Evolutionary conservation across 2,113 vertebrate species (phyloP), one percentile per base, ranked within the genome.

Genomic region (Dromaius novaehollandiae): DNA sequence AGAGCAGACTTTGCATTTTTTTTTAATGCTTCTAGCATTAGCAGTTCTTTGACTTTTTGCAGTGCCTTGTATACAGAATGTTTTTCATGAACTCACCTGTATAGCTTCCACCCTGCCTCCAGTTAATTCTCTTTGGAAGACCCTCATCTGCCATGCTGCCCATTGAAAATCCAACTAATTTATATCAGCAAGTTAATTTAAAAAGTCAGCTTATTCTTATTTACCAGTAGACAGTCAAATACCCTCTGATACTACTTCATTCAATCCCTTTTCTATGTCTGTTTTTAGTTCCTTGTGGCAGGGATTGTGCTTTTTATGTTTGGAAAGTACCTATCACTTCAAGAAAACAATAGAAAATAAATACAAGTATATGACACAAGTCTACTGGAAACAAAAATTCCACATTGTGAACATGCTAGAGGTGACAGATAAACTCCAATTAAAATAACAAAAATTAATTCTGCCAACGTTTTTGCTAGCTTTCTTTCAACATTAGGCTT

Each of bases 181-280:
- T 96, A 95, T 85, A 80, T 61, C 95, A 89, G 95, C 88, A 96
- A 95, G 90, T 83, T 95, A 95, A 96, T 96, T 95, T 80, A 91
- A 96, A 73, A 55, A 68, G 65, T 42, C 77, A 90, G 73, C 63
- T 93, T 92, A 79, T 87, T 94, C 73, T 92, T 96, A 94, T 96
- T 94, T 95, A 86, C 86, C 81, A 95, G 56, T 66, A 63, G 87
- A 82, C 53, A 94, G 85, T 77, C 88, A 91, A 74, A 93, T 36
- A 89, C 21, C 46, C 53, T 26, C 28, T 56, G 63, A 79, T n/a
- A 92, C 14, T 53, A 82, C 50, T 82, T 79, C 38, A 51, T n/a
- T 86, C 77, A 65, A 84, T 71, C 69, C 88, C n/a, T 58, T 86
- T 19, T 60, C 26, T 42, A 86, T 42, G 13, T 44, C 40, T 78